phyloP scores from a whole-genome alignment of 2,113 vertebrate species.

The Takifugu flavidus region DNA sequence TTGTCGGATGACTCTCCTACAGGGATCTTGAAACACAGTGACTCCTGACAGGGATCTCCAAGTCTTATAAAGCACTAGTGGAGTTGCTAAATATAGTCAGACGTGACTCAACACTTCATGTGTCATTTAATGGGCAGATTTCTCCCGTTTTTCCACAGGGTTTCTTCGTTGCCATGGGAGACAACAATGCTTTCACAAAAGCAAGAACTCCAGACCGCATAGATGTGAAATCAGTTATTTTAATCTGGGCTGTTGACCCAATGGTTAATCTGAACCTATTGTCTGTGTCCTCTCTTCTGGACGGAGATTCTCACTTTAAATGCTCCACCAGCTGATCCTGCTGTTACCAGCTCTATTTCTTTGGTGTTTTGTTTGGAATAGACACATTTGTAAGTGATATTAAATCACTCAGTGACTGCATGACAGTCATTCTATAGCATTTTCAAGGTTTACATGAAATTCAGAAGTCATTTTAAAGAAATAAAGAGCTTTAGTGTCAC shows the following conservation, averaged over 20 bases:
- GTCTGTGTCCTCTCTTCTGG: not conserved
- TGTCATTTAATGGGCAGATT: slow-evolving; percentile 33
- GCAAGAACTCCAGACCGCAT: not conserved
- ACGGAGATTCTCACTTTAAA: not conserved
- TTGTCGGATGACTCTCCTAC: not conserved
- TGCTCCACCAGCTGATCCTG: not conserved
- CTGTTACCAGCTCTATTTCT: not conserved
- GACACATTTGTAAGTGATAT: too few relatives aligned
- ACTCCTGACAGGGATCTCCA: slow-evolving; percentile 12
- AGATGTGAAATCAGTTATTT: slow-evolving; percentile 1
- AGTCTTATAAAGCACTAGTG: slow-evolving; percentile 62
- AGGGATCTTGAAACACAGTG: slow-evolving; percentile 13
- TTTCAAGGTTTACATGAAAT: too few relatives aligned
- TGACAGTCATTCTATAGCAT: too few relatives aligned
- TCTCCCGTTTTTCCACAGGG: slow-evolving; percentile 30
- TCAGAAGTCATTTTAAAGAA: too few relatives aligned
- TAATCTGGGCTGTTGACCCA: not conserved
- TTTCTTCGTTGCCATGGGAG: slow-evolving; percentile 40
- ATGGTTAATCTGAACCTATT: not conserved
- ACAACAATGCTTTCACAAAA: slow-evolving; percentile 24
- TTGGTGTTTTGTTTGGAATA: too few relatives aligned
- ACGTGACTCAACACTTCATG: slow-evolving; percentile 60
- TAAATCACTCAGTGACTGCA: too few relatives aligned
- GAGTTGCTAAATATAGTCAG: slow-evolving; percentile 69
- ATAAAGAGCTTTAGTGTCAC: too few relatives aligned